Percentiles rank a stretch among this genome's conserved stretches.
phyloP scores from a whole-genome alignment of 92 coral and sea anemone species.

The Phymanthus crucifer region DNA sequence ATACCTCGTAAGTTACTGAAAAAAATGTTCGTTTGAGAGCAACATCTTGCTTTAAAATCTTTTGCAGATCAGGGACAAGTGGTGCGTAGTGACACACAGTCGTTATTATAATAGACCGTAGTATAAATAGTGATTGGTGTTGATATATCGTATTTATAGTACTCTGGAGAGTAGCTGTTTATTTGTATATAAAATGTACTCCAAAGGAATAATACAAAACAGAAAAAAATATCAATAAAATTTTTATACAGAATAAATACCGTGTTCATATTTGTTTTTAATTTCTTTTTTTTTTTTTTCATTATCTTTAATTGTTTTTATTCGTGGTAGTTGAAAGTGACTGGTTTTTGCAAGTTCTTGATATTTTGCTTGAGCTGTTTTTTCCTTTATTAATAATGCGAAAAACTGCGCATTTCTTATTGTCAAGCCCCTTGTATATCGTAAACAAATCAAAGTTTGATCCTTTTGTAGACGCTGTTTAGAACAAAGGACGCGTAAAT shows the following conservation, averaged over 20 bases:
- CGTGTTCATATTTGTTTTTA: background rate
- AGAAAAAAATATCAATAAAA: background rate
- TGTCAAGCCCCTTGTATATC: background rate
- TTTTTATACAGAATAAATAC: conserved; percentile 3
- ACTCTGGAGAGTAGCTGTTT: conserved; percentile 38
- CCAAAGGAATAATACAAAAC: conserved; percentile 7
- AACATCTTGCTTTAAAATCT: background rate
- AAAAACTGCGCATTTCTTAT: background rate
- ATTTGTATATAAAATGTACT: conserved; percentile 45
- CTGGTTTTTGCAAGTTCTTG: no score
- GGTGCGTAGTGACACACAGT: background rate
- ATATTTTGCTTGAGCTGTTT: no score
- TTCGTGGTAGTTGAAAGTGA: no score
- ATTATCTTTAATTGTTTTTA: no score
- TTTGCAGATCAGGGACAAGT: background rate
- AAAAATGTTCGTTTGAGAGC: background rate
- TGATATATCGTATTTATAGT: conserved; percentile 24
- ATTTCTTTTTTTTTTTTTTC: background rate
- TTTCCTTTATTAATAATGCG: background rate
- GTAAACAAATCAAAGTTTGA: background rate
- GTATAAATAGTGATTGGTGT: background rate
- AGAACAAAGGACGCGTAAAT: background rate
- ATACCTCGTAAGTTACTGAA: background rate
- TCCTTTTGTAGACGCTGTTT: background rate
- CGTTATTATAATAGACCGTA: background rate